A percentile compares a stretch with the other conserved stretches of the same genome.
These are phyloP conservation scores for Corythoichthys haematopterus DNA, from an alignment of 2,113 vertebrate species.

Conservation along the genomic window DNA sequence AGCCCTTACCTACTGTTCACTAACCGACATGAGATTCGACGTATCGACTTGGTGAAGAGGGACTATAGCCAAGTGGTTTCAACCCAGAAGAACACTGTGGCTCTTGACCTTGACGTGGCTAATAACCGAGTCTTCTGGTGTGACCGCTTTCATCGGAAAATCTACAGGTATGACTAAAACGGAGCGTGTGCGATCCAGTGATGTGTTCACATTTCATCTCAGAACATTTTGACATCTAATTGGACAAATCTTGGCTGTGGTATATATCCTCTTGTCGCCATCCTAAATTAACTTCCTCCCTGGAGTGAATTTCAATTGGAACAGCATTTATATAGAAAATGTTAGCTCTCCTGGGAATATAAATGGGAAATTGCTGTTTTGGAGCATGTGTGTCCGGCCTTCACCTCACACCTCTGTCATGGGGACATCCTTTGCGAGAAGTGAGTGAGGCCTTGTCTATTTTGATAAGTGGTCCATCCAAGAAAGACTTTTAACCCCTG, in stretches of 20 bases:
- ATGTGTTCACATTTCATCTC: not conserved
- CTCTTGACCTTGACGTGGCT: constrained; percentile 86
- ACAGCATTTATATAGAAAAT: constrained; percentile 40
- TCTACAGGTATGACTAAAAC: constrained; percentile 81
- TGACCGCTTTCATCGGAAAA: constrained; percentile 90
- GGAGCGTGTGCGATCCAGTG: not conserved
- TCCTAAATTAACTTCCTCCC: constrained; percentile 27
- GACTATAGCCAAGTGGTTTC: constrained; percentile 93
- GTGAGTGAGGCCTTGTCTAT: constrained; percentile 46
- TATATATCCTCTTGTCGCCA: constrained; percentile 28
- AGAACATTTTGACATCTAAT: not conserved
- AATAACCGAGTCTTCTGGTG: constrained; percentile 94
- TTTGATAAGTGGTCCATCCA: constrained; percentile 48
- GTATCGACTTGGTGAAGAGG: constrained; percentile 87
- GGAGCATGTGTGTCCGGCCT: constrained; percentile 24
- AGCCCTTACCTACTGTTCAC: constrained; percentile 92
- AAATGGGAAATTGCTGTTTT: constrained; percentile 36
- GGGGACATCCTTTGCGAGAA: constrained; percentile 43
- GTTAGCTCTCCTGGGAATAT: constrained; percentile 27
- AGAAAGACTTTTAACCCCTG: constrained; percentile 44
- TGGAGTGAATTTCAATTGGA: constrained; percentile 50
- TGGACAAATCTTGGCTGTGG: not conserved
- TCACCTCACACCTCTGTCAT: constrained; percentile 41
- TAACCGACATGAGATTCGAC: constrained; percentile 91
- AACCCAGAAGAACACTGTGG: constrained; percentile 91